Evolutionary conservation across 2,888 invertebrate genomes (phyloP).

Genomic region (Chaitophorus viminalis): DNA sequence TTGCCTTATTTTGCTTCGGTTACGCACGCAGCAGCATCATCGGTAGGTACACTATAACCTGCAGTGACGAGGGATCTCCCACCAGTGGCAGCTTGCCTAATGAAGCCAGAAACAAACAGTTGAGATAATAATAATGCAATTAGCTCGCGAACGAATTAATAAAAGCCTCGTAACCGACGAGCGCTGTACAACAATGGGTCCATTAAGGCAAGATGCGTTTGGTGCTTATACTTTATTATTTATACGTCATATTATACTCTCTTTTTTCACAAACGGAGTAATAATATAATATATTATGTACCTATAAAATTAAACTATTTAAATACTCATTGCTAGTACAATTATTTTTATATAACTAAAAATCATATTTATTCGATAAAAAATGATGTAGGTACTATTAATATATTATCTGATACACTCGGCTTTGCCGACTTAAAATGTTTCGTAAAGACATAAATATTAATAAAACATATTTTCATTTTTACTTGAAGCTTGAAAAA

Average conservation of each 20-base stretch:
- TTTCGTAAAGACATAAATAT: no score
- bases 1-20: no score
- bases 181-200: constrained; percentile 9
- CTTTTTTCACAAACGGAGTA: not conserved
- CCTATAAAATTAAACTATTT: no score
- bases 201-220: constrained; percentile 22
- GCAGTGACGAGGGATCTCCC: not conserved
- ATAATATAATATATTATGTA: not conserved
- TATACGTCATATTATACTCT: not conserved
- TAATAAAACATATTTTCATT: no score
- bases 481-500: no score
- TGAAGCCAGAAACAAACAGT: constrained; percentile 7
- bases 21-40: not conserved
- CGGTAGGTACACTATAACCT: not conserved
- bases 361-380: no score
- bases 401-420: no score
- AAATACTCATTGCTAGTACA: no score
- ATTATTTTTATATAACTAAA: no score
- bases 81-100: not conserved
- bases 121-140: constrained; percentile 46
- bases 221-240: constrained; percentile 7
- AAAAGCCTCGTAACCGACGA: not conserved
- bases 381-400: no score
- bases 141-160: constrained; percentile 18
- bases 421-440: no score